A percentile compares a stretch with the other conserved stretches of the same genome.
phyloP scores from a whole-genome alignment of 2,797 vertebrate genomes.

The Notoglanidium macrostoma region DNA sequence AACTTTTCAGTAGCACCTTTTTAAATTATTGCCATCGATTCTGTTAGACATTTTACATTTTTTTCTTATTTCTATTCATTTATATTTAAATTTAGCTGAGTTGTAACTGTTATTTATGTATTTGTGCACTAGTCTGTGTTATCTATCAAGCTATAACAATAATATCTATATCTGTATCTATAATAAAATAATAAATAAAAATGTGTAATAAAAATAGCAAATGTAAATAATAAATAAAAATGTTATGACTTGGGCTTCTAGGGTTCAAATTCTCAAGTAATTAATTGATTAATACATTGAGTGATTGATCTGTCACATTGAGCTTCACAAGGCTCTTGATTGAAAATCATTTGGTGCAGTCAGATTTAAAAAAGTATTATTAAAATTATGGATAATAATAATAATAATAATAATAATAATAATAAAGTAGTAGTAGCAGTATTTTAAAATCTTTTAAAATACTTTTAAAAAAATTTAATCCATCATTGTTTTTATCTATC shows the following conservation, averaged over 20 bases:
- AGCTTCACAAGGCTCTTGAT: no score
- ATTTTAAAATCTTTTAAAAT: no score
- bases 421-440: neutral
- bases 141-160: neutral
- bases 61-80: neutral
- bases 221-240: neutral
- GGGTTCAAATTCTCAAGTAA: neutral
- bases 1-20: neutral
- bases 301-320: no score
- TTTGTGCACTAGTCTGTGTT: neutral
- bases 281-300: no score
- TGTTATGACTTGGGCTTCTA: neutral
- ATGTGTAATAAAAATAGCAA: neutral
- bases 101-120: neutral
- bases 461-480: no score
- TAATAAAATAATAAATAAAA: no score
- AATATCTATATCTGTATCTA: neutral
- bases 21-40: no score
- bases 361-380: no score
- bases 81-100: neutral
- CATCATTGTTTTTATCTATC: neutral
- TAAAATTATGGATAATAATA: no score
- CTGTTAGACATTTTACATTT: no score
- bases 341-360: no score
- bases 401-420: neutral